A percentile compares a stretch with the other conserved stretches of the same genome.
Evolutionary conservation across 2,888 invertebrate species (phyloP).

Genomic region (Cabera pusaria): DNA sequence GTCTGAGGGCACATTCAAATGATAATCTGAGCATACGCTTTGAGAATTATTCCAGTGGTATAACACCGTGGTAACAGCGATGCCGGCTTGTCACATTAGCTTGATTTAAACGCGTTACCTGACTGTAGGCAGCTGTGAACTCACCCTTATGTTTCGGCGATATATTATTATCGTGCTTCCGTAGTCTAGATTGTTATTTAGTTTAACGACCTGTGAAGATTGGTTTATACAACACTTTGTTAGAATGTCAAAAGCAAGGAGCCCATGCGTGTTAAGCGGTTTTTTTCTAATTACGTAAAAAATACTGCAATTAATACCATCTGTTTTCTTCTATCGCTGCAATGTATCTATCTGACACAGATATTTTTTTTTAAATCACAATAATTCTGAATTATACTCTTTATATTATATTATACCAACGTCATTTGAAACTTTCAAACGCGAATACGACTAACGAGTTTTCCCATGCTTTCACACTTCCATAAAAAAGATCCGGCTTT

Average conservation of each 20-base stretch:
- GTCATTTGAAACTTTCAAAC: background rate
- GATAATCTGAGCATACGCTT: slow-evolving; percentile 78
- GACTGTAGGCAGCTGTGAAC: slow-evolving; percentile 44
- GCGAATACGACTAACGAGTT: background rate
- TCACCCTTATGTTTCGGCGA: slow-evolving; percentile 37
- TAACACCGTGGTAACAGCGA: slow-evolving; percentile 39
- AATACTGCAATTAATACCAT: no score
- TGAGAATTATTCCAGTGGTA: slow-evolving; percentile 61
- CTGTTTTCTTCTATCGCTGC: no score
- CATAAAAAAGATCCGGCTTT: slow-evolving; percentile 2
- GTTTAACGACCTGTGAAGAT: slow-evolving; percentile 27
- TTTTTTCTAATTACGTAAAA: no score
- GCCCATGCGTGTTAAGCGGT: no score
- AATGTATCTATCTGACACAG: no score
- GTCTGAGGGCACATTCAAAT: slow-evolving; percentile 79
- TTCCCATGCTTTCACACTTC: background rate
- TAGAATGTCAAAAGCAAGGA: no score
- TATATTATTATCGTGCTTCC: slow-evolving; percentile 32
- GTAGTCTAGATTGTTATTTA: slow-evolving; percentile 29
- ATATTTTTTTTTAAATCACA: no score
- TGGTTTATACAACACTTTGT: no score
- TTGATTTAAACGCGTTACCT: slow-evolving; percentile 75
- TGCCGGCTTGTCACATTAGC: slow-evolving; percentile 72
- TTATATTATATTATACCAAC: no score
- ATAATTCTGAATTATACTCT: no score